Percentiles rank a stretch among this genome's conserved stretches.
Evolutionary conservation across 2,797 vertebrate species (phyloP).

Genomic region (Echeneis naucrates): DNA sequence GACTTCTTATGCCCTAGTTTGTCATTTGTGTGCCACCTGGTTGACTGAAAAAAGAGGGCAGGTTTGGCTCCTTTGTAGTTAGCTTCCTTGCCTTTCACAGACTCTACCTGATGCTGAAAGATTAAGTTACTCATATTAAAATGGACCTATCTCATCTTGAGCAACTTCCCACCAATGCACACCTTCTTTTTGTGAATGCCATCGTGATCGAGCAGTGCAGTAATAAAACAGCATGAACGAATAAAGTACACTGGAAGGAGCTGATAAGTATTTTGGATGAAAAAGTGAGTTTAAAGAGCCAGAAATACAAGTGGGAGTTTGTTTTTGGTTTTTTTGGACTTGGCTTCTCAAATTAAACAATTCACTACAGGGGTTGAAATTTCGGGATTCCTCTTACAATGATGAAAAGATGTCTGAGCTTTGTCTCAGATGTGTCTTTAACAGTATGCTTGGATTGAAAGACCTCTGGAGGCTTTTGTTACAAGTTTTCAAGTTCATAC

Average conservation of each 20-base stretch:
- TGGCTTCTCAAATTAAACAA: constrained; percentile 57
- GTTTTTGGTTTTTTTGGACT: constrained; percentile 38
- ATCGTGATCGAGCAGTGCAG: constrained; percentile 22
- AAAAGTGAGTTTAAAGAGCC: constrained; percentile 33
- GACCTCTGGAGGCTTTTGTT: constrained; percentile 61
- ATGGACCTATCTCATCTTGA: constrained; percentile 40
- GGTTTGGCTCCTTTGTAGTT: constrained; percentile 14
- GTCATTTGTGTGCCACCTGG: constrained; percentile 28
- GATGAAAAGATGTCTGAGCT: constrained; percentile 67
- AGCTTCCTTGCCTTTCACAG: constrained; percentile 8
- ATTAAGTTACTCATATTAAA: constrained; percentile 45
- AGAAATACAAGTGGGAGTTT: constrained; percentile 39
- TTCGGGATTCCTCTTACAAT: constrained; percentile 60
- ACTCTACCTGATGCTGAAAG: constrained; percentile 35
- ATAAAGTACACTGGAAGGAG: constrained; percentile 16
- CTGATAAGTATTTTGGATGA: constrained; percentile 32
- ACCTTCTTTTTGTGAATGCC: constrained; percentile 30
- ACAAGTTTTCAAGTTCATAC: constrained; percentile 64
- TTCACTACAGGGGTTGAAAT: constrained; percentile 58
- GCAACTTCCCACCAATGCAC: constrained; percentile 24
- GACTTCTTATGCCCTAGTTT: constrained; percentile 19
- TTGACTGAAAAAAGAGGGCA: constrained; percentile 34
- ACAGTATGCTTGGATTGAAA: constrained; percentile 58
- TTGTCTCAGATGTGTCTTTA: constrained; percentile 62
- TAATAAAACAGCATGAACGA: constrained; percentile 35